Percentiles rank a stretch among this genome's conserved stretches.
Conservation (phyloP, 1,140 invertebrate genomes). For the Apis dorsata region DNA sequence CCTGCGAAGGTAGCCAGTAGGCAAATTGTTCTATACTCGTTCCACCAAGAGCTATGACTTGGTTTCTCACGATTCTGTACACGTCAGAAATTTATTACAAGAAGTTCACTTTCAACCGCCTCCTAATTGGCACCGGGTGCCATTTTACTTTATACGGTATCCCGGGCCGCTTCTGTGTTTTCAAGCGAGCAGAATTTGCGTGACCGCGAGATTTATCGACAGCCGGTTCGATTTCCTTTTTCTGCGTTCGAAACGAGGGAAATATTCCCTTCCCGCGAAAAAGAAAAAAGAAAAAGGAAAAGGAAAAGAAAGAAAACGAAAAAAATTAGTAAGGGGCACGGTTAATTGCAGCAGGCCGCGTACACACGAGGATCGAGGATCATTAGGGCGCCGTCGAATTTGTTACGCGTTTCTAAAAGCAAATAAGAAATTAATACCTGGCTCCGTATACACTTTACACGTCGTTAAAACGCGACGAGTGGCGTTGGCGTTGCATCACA, state of each 20-base stretch:
- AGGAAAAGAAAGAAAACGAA: no score
- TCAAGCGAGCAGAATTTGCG: constrained; percentile 7
- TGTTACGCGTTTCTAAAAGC: constrained; percentile 11
- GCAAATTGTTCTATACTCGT: no score
- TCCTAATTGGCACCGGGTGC: neutral
- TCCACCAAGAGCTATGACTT: neutral
- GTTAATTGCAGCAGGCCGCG: constrained; percentile 6
- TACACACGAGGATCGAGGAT: neutral
- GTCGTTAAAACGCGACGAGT: constrained; percentile 23
- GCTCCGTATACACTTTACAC: neutral
- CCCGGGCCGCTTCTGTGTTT: neutral
- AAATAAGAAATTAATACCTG: constrained; percentile 35
- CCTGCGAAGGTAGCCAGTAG: no score
- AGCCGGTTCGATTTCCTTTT: neutral
- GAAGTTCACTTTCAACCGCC: neutral
- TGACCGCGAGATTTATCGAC: constrained; percentile 1
- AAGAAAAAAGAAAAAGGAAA: no score
- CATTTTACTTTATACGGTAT: constrained; percentile 16
- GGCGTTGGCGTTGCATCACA: constrained; percentile 18
- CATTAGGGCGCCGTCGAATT: constrained; percentile 27
- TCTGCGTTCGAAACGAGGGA: neutral
- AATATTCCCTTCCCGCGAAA: neutral
- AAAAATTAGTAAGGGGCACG: no score
- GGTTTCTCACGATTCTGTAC: neutral
- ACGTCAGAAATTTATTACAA: neutral